A percentile compares a stretch with the other conserved stretches of the same genome.
phyloP scores from a whole-genome alignment of 2,888 invertebrate species.

The Polyommatus icarus region DNA sequence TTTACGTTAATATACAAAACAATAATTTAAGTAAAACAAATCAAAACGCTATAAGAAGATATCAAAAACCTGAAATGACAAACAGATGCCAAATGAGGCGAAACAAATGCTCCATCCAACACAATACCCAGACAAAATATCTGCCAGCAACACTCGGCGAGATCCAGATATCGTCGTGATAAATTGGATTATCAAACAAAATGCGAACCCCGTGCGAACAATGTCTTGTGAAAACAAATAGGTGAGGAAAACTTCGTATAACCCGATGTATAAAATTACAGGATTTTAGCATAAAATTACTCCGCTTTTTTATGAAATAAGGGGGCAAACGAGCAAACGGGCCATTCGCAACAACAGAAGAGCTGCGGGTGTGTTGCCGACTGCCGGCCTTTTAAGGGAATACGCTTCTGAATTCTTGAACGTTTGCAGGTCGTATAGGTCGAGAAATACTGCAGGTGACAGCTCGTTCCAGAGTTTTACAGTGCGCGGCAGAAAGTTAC shows the following conservation, averaged over 20 bases:
- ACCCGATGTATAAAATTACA: background rate
- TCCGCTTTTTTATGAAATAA: too few relatives aligned
- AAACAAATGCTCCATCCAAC: background rate
- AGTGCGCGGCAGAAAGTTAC: too few relatives aligned
- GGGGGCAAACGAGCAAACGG: too few relatives aligned
- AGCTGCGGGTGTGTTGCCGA: too few relatives aligned
- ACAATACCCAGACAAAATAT: background rate
- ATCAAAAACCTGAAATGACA: background rate
- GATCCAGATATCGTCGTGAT: background rate
- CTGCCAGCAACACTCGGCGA: background rate
- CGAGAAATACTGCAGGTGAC: too few relatives aligned
- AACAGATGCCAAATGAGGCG: background rate
- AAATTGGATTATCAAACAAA: background rate
- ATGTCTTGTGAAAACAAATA: background rate
- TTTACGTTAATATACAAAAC: background rate
- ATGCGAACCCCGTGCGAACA: background rate
- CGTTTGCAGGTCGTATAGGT: too few relatives aligned
- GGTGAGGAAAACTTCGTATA: background rate
- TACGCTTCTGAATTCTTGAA: too few relatives aligned
- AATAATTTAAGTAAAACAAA: background rate
- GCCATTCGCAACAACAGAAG: too few relatives aligned
- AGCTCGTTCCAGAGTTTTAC: too few relatives aligned
- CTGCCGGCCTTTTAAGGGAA: too few relatives aligned
- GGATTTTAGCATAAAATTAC: background rate
- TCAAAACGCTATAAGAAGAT: background rate